phyloP scores from a whole-genome alignment of 2,888 invertebrate species.

The Orgyia antiqua region DNA sequence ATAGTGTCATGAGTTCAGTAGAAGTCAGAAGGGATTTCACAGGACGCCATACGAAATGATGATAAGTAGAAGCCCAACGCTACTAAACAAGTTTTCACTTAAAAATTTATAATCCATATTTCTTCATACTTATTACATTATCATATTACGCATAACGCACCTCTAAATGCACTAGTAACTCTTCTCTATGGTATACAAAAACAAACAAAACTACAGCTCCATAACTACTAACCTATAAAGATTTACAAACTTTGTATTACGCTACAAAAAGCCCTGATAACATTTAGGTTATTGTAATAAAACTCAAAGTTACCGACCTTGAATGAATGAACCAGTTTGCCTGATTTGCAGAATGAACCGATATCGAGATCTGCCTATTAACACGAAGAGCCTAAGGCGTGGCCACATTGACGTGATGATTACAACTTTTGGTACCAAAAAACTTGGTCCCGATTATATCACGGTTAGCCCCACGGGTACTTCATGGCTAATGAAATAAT shows the following conservation, averaged over 20 bases:
- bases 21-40: too few species aligned
- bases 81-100: too few species aligned
- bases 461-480: conserved; percentile 41
- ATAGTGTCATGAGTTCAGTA: too few species aligned
- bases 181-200: conserved; percentile 31
- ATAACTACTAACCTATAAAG: conserved; percentile 48
- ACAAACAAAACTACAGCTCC: conserved; percentile 45
- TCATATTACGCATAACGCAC: too few species aligned
- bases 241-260: conserved; percentile 16
- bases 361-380: conserved; percentile 68
- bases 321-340: conserved; percentile 19
- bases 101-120: too few species aligned
- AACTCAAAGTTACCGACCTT: conserved; percentile 16
- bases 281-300: conserved; percentile 11
- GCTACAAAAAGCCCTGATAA: conserved; percentile 1
- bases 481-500: conserved; percentile 72
- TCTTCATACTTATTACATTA: too few species aligned
- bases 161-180: conserved; percentile 18
- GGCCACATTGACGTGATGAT: conserved; percentile 65
- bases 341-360: conserved; percentile 51
- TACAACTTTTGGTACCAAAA: conserved; percentile 63
- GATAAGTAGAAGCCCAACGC: too few species aligned
- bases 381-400: conserved; percentile 62
- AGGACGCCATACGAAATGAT: too few species aligned
- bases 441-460: conserved; percentile 43